Conservation (phyloP, 2,797 vertebrate genomes). For the Gymnopithys bicolor region DNA sequence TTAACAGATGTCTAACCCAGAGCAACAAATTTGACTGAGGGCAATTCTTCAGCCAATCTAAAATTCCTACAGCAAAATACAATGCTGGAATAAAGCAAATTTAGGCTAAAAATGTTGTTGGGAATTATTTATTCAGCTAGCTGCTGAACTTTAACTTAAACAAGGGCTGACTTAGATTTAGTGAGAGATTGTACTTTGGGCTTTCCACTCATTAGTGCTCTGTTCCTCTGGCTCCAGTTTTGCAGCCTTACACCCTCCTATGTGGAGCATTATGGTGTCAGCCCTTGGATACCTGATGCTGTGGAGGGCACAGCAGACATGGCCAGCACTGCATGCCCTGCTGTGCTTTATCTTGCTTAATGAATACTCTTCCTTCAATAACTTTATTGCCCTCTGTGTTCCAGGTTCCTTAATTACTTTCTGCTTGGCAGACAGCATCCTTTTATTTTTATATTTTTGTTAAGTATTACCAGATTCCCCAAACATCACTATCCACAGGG, state of each 20-base stretch:
- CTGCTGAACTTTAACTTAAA: neutral
- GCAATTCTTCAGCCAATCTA: neutral
- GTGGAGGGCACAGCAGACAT: neutral
- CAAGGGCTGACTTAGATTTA: neutral
- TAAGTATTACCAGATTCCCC: conserved; percentile 30
- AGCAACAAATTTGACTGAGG: neutral
- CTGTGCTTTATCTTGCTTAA: conserved; percentile 59
- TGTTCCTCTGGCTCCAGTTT: neutral
- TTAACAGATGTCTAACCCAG: neutral
- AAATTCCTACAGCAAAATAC: neutral
- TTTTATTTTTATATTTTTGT: neutral
- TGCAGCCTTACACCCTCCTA: neutral
- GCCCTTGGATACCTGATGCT: neutral
- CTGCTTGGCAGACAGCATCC: conserved; percentile 37
- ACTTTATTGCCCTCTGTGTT: conserved; percentile 45
- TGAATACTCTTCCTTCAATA: conserved; percentile 32
- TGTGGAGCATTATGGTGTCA: neutral
- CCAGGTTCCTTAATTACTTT: conserved; percentile 61
- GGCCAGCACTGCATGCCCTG: neutral
- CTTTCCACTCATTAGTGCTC: conserved; percentile 1
- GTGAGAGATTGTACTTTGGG: neutral
- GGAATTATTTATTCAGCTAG: neutral
- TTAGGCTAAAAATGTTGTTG: neutral
- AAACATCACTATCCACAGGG: neutral
- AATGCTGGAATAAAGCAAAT: neutral